Evolutionary conservation across 2,797 vertebrate genomes (phyloP).

Genomic region (Enteromius viviparus): DNA sequence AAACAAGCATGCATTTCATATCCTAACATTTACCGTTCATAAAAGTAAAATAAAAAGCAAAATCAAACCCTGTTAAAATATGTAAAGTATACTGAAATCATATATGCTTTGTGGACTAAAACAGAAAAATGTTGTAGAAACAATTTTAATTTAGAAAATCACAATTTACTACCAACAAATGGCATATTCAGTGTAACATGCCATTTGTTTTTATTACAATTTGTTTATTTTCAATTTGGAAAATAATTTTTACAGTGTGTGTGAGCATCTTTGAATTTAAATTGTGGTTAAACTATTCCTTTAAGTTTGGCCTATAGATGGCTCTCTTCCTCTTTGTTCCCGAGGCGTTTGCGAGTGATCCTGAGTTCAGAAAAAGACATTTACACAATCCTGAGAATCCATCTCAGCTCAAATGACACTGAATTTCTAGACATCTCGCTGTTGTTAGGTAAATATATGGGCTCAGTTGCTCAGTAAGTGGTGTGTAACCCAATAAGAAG

Average conservation of each 20-base stretch:
- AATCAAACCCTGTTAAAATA: neutral
- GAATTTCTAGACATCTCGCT: slow-evolving; percentile 78
- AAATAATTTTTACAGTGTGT: neutral
- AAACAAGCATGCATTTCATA: neutral
- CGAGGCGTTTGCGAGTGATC: slow-evolving; percentile 47
- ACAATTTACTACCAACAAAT: neutral
- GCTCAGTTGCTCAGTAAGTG: slow-evolving; percentile 74
- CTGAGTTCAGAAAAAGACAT: slow-evolving; percentile 67
- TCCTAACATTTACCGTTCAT: neutral
- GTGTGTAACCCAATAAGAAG: slow-evolving; percentile 78
- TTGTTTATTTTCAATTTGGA: neutral
- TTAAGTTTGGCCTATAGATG: neutral
- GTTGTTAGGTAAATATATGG: slow-evolving; percentile 80
- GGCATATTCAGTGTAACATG: no score
- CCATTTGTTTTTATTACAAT: no score
- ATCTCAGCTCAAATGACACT: slow-evolving; percentile 75
- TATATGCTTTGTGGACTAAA: neutral
- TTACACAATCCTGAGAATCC: slow-evolving; percentile 72
- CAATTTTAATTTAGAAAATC: neutral
- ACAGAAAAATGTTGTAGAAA: neutral
- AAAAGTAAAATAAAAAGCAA: neutral
- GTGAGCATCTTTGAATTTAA: neutral
- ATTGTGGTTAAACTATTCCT: neutral
- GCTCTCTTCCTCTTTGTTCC: neutral
- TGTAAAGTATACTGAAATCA: neutral